Percentiles rank a stretch among this genome's conserved stretches.
These are phyloP conservation scores for Sialia sialis DNA, from an alignment of 2,113 vertebrate species.

Conservation along the genomic window DNA sequence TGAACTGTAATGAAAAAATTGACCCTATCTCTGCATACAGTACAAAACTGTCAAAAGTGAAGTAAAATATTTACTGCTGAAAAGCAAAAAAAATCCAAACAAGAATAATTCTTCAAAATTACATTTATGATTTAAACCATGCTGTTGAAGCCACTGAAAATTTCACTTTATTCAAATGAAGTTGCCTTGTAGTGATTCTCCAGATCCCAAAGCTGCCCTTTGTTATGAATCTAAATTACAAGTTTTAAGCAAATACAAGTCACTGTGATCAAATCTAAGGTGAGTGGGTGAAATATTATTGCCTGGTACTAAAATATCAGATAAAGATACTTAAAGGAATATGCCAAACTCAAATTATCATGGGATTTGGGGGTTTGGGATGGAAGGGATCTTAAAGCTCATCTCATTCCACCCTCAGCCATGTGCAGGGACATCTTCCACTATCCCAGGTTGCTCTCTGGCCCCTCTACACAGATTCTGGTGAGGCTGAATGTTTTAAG, in stretches of 20 bases:
- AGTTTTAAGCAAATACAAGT: background rate
- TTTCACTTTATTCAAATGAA: background rate
- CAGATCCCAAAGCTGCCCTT: background rate
- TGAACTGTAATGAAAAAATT: background rate
- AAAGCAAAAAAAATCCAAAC: background rate
- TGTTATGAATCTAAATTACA: background rate
- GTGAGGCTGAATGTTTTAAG: background rate
- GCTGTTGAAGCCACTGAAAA: background rate
- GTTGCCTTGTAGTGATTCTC: background rate
- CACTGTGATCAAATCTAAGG: background rate
- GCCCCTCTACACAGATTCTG: background rate
- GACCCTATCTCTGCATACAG: background rate
- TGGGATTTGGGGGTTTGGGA: background rate
- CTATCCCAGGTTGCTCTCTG: background rate
- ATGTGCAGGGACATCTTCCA: background rate
- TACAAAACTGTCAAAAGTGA: background rate
- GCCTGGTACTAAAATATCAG: background rate
- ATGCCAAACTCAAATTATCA: background rate
- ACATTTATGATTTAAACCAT: background rate
- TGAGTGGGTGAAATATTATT: background rate
- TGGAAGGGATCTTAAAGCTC: background rate
- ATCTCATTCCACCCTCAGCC: background rate
- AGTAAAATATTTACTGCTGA: background rate
- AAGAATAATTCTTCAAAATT: background rate
- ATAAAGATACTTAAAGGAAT: background rate